phyloP scores from a whole-genome alignment of 2,888 invertebrate genomes.

The Galerucella nymphaeae region DNA sequence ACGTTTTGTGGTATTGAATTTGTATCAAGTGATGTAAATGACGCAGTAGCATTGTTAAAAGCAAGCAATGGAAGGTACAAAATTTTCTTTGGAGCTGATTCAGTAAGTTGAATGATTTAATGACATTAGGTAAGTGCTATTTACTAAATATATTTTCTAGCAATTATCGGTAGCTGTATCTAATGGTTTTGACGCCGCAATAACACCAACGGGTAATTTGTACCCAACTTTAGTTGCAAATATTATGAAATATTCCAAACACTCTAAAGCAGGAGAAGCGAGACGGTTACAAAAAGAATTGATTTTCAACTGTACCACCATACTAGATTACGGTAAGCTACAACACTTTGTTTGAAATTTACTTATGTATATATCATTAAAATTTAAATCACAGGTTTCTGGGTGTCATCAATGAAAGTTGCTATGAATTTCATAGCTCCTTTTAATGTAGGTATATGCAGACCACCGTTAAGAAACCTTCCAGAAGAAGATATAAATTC shows the following conservation, averaged over 20 bases:
- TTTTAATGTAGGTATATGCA: slow-evolving; percentile 72
- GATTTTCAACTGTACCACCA: slow-evolving; percentile 65
- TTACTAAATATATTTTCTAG: slow-evolving; percentile 61
- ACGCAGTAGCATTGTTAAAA: slow-evolving; percentile 66
- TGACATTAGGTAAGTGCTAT: too few relatives aligned
- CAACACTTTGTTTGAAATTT: neutral
- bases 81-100: slow-evolving; percentile 72
- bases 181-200: slow-evolving; percentile 78
- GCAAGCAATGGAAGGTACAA: slow-evolving; percentile 47
- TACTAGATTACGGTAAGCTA: slow-evolving; percentile 67
- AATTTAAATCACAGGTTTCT: slow-evolving; percentile 66
- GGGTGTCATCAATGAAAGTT: slow-evolving; percentile 78
- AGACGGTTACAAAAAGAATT: slow-evolving; percentile 67
- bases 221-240: slow-evolving; percentile 70
- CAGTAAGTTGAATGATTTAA: slow-evolving; percentile 64
- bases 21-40: slow-evolving; percentile 78
- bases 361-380: neutral
- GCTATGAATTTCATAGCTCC: slow-evolving; percentile 73
- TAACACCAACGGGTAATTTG: slow-evolving; percentile 77
- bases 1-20: slow-evolving; percentile 85
- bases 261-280: slow-evolving; percentile 65
- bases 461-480: slow-evolving; percentile 69
- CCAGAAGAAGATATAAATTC: slow-evolving; percentile 51
- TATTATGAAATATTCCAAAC: slow-evolving; percentile 68
- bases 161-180: slow-evolving; percentile 74